Conservation (phyloP, 2,888 invertebrate species). For the Torymus auratus region DNA sequence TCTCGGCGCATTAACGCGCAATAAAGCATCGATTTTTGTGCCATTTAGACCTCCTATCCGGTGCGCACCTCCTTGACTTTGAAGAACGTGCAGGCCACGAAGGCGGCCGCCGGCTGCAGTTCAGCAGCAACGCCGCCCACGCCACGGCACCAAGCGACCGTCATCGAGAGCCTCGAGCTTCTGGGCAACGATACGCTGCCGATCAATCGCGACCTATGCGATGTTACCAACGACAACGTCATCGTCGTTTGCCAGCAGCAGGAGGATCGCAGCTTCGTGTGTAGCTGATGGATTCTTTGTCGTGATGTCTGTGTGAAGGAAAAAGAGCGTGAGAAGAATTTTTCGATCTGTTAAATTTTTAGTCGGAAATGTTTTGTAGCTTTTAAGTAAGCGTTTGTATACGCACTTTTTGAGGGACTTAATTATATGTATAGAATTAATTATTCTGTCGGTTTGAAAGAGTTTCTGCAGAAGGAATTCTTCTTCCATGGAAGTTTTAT, state of each 20-base stretch:
- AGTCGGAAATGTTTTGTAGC: too few species aligned
- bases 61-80: slow-evolving; percentile 20
- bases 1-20: background rate
- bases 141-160: background rate
- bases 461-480: too few species aligned
- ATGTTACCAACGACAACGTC: background rate
- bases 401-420: too few species aligned
- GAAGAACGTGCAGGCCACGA: slow-evolving; percentile 46
- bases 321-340: too few species aligned
- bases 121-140: background rate
- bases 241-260: background rate
- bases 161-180: background rate
- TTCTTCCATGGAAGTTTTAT: too few species aligned
- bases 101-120: slow-evolving; percentile 43
- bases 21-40: background rate
- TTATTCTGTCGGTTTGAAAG: too few species aligned
- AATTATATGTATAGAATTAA: too few species aligned
- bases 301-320: too few species aligned
- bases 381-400: too few species aligned
- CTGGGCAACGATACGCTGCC: background rate
- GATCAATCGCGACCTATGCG: slow-evolving; percentile 14
- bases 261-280: too few species aligned
- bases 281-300: too few species aligned
- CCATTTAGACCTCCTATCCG: background rate
- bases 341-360: too few species aligned